These are phyloP conservation scores for Baronia brevicornis DNA, from an alignment of 2,888 invertebrate genomes.

Conservation along the genomic window DNA sequence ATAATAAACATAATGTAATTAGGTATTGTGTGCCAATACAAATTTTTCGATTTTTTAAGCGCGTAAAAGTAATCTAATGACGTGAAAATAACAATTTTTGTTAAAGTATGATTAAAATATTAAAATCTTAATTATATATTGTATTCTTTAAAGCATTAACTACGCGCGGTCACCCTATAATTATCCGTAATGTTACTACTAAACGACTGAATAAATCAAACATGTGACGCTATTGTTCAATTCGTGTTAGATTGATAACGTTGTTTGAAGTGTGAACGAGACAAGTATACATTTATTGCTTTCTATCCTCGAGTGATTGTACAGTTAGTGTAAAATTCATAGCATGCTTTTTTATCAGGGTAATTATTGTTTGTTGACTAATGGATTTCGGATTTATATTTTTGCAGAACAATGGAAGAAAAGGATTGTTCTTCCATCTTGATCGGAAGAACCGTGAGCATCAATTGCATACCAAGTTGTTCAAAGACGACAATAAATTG, in stretches of 20 bases:
- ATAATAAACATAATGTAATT: no score
- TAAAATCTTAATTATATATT: no score
- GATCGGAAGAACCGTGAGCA: not conserved
- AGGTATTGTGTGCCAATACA: no score
- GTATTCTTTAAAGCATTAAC: slow-evolving; percentile 43
- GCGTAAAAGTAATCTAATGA: no score
- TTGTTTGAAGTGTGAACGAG: slow-evolving; percentile 72
- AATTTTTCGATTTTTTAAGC: no score
- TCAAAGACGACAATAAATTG: no score
- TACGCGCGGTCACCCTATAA: slow-evolving; percentile 53
- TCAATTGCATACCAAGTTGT: no score
- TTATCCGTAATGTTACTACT: slow-evolving; percentile 74
- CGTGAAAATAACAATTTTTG: no score
- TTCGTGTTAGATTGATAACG: slow-evolving; percentile 74
- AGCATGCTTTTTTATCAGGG: slow-evolving; percentile 18
- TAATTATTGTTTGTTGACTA: slow-evolving; percentile 14
- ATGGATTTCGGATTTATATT: slow-evolving; percentile 12
- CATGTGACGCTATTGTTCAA: slow-evolving; percentile 75
- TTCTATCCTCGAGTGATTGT: slow-evolving; percentile 64
- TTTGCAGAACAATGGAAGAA: slow-evolving; percentile 12
- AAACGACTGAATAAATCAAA: slow-evolving; percentile 76
- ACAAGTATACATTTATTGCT: slow-evolving; percentile 63
- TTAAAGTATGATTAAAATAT: no score
- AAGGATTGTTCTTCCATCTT: slow-evolving; percentile 1
- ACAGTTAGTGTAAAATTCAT: slow-evolving; percentile 25